phyloP scores from a whole-genome alignment of 2,888 invertebrate genomes.

The Merodon equestris region DNA sequence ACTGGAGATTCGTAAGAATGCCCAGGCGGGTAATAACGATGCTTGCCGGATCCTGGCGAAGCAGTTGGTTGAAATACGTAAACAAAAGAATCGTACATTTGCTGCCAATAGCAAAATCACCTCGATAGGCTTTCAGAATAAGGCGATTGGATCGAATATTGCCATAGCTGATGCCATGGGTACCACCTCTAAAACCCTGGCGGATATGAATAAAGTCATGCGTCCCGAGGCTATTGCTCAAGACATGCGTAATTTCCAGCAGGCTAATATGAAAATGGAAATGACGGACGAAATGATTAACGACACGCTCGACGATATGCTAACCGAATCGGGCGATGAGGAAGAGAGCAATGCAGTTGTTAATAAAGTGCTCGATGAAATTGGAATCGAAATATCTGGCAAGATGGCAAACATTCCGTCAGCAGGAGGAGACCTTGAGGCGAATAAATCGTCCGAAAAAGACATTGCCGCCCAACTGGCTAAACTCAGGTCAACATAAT shows the following conservation, averaged over 20 bases:
- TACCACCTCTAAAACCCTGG: conserved; percentile 93
- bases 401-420: conserved; percentile 87
- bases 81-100: conserved; percentile 91
- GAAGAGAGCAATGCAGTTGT: conserved; percentile 93
- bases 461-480: conserved; percentile 87
- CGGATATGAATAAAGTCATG: conserved; percentile 91
- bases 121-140: conserved; percentile 90
- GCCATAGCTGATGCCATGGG: conserved; percentile 93
- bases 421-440: conserved; percentile 79
- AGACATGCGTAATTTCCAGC: conserved; percentile 90
- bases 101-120: conserved; percentile 89
- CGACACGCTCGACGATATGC: conserved; percentile 93
- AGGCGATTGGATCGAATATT: conserved; percentile 93
- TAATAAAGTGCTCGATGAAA: conserved; percentile 95
- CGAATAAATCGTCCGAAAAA: conserved; percentile 81
- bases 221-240: conserved; percentile 91
- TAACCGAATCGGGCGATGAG: conserved; percentile 94
- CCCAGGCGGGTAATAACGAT: conserved; percentile 92
- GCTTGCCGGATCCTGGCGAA: conserved; percentile 91
- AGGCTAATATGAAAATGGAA: conserved; percentile 92
- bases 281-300: conserved; percentile 98
- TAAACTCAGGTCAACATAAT: conserved; percentile 80
- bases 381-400: conserved; percentile 95
- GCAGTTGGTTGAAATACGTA: conserved; percentile 91
- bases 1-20: conserved; percentile 92